phyloP scores from a whole-genome alignment of 2,797 vertebrate species.

The Buphagus erythrorhynchus region DNA sequence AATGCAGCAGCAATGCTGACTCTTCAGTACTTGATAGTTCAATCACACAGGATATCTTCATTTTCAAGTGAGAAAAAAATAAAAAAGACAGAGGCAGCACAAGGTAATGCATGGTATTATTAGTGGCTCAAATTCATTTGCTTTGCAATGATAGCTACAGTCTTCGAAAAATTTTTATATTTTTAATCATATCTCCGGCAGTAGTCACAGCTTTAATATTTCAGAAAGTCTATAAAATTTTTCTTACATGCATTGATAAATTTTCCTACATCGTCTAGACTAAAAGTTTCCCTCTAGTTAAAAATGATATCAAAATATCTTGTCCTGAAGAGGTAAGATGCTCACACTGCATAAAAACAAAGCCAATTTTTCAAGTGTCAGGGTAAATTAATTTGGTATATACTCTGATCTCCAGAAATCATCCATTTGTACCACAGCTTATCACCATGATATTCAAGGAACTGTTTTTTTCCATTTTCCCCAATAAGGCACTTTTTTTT shows the following conservation, averaged over 20 bases:
- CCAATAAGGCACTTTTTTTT: not conserved
- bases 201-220: not conserved
- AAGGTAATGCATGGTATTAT: not conserved
- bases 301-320: not conserved
- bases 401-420: not conserved
- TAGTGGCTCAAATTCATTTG: not conserved
- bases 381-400: not conserved
- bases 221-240: not conserved
- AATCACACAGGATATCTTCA: constrained; percentile 68
- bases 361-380: not conserved
- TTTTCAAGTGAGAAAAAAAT: constrained; percentile 54
- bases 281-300: not conserved
- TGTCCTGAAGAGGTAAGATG: not conserved
- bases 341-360: not conserved
- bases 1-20: constrained; percentile 71
- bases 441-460: not conserved
- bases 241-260: not conserved
- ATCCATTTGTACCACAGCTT: not conserved
- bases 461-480: not conserved
- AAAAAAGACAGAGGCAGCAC: not conserved
- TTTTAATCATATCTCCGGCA: constrained; percentile 26
- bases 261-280: not conserved
- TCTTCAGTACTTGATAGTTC: constrained; percentile 69
- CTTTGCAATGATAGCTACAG: not conserved
- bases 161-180: not conserved